These are phyloP conservation scores for Chrysocyon brachyurus DNA, from an alignment of 2,797 vertebrate genomes.

Conservation along the genomic window DNA sequence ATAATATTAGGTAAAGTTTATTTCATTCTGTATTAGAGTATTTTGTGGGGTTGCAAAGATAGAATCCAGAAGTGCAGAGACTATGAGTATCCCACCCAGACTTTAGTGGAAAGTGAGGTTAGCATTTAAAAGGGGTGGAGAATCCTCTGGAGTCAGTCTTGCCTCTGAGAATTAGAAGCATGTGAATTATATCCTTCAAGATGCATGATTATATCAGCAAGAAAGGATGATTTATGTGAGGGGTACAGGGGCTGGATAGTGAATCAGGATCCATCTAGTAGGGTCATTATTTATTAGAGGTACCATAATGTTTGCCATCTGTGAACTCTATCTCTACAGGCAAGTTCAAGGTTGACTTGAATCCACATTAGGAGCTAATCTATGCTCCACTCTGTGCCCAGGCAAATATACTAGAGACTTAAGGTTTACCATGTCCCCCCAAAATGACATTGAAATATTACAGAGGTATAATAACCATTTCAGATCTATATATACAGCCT, in stretches of 20 bases:
- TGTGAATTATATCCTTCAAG: not conserved
- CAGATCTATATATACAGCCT: not conserved
- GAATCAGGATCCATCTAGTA: not conserved
- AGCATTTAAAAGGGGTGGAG: not conserved
- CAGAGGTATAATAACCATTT: not conserved
- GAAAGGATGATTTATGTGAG: not conserved
- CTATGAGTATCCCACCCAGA: not conserved
- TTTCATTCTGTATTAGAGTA: not conserved
- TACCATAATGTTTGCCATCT: not conserved
- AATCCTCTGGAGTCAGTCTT: not conserved
- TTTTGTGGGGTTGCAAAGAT: not conserved
- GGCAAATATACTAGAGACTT: not conserved
- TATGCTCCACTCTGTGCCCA: not conserved
- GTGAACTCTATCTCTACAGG: conserved; percentile 9
- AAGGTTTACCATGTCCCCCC: not conserved
- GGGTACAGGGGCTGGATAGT: not conserved
- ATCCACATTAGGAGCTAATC: not conserved
- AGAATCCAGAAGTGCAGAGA: conserved; percentile 7
- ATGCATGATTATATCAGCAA: not conserved
- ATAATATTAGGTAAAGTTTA: not conserved
- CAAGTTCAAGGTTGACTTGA: not conserved
- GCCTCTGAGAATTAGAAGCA: conserved; percentile 30
- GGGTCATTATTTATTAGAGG: conserved; percentile 28
- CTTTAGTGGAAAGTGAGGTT: not conserved
- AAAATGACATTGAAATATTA: conserved; percentile 38